A percentile compares a stretch with the other conserved stretches of the same genome.
phyloP scores from a whole-genome alignment of 1,140 invertebrate species.

The Geopemphigus sp. region DNA sequence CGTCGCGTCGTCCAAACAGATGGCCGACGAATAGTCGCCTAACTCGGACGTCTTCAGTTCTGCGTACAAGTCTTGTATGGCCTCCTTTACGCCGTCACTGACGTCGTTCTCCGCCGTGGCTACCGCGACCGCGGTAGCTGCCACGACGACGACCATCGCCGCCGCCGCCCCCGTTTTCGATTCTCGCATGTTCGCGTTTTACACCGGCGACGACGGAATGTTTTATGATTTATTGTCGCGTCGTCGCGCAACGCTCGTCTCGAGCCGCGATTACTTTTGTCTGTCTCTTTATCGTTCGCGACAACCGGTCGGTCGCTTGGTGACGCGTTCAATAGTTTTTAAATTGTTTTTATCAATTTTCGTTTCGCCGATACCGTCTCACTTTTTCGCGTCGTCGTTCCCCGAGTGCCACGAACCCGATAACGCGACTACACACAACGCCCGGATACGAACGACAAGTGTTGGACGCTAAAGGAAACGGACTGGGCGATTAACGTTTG shows the following conservation, averaged over 20 bases:
- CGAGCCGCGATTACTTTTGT: neutral
- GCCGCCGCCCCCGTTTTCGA: too few species aligned
- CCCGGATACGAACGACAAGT: too few species aligned
- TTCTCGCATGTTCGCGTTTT: neutral
- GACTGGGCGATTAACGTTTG: too few species aligned
- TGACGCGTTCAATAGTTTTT: too few species aligned
- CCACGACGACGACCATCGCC: neutral
- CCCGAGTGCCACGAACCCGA: too few species aligned
- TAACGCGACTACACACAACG: too few species aligned
- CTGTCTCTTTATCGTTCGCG: too few species aligned
- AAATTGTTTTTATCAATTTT: too few species aligned
- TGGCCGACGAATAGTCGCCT: neutral
- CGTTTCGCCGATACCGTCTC: too few species aligned
- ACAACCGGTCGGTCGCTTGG: too few species aligned
- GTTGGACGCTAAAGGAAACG: too few species aligned
- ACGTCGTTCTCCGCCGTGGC: neutral
- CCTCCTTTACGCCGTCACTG: neutral
- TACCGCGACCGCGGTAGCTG: neutral
- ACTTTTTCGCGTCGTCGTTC: too few species aligned
- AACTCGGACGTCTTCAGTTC: neutral
- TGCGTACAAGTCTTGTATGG: conserved; percentile 12
- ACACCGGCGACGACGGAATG: neutral
- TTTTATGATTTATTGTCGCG: neutral
- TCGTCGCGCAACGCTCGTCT: neutral
- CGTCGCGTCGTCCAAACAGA: neutral